Base-by-base conservation (phyloP, 2,797 vertebrate species). In the Micrastur ruficollis region DNA sequence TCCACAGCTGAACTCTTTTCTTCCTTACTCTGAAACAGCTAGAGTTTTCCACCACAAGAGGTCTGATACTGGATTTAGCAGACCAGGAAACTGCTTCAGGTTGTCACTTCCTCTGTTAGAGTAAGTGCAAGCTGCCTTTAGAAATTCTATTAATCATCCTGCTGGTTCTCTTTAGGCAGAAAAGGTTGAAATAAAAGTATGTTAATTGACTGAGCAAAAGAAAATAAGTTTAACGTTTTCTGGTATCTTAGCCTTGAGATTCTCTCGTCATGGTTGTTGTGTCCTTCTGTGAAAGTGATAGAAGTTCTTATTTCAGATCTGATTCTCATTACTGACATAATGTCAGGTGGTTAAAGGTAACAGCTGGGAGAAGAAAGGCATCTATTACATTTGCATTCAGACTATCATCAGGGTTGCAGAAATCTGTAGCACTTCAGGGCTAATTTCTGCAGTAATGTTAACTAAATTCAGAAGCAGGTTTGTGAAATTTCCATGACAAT, bases 311-410 rank as follows among this genome's bases (percentile, higher is more conserved):
- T 91, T 90, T 93, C 80, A 91, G 36, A 76, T 53, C 42, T 88
- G 56, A 91, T 91, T 96, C 75, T 96, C 56, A 73, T 97, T 94
- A 90, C 52, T 89, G 72, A 89, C 38, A 65, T 79, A 90, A 66
- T 93, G 26, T 91, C 86, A 98, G 65, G 85, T 91, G 32, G 32
- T 81, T 94, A 89, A 52, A 92, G 46, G 65, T 96, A 92, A 95
- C 88, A 95, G 73, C 83, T 62, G 31, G 49, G n/a, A 62, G 50
- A 94, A 90, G 80, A 93, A 95, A 96, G n/a, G 22, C 15, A 70
- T 83, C 76, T 53, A 90, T 90, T 94, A 81, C 78, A 86, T 96
- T 96, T 96, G 82, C 55, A 96, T 97, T 93, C 87, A 85, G 91
- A 65, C 23, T 82, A 53, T 29, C 36, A 82, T 90, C 31, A 55